A percentile compares a stretch with the other conserved stretches of the same genome.
Evolutionary conservation across 2,113 vertebrate species (phyloP).

Genomic region (Falcunculus frontatus): DNA sequence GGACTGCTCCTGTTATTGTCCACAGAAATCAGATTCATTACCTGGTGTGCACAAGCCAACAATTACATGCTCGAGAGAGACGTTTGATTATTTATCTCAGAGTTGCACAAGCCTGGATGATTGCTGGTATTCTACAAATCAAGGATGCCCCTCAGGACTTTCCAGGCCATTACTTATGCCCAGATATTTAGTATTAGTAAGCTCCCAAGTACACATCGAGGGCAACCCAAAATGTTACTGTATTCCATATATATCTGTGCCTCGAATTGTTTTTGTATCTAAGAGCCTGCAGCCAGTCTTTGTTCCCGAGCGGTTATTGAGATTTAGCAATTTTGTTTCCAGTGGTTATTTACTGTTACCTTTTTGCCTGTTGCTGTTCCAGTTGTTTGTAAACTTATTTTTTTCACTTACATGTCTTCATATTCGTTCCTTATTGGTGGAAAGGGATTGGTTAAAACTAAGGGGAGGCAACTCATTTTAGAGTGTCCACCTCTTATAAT

Average conservation of each 20-base stretch:
- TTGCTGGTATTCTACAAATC: not conserved
- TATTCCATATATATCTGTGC: not conserved
- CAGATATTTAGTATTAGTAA: not conserved
- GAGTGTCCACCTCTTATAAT: not conserved
- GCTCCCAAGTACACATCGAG: not conserved
- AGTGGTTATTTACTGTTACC: not conserved
- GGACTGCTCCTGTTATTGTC: not conserved
- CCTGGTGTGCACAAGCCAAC: not conserved
- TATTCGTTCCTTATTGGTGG: not conserved
- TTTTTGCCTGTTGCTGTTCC: not conserved
- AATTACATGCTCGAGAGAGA: not conserved
- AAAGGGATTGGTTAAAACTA: not conserved
- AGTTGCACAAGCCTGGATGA: not conserved
- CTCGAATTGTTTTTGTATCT: not conserved
- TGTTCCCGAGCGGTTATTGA: rapidly evolving
- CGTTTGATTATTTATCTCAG: not conserved
- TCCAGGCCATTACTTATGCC: not conserved
- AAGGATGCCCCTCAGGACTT: not conserved
- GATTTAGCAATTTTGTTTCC: not conserved
- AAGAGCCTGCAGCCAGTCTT: not conserved
- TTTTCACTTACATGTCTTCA: not conserved
- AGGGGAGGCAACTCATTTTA: not conserved
- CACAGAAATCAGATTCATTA: not conserved
- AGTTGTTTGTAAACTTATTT: not conserved
- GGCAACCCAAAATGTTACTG: not conserved